Evolutionary conservation across 2,113 vertebrate species (phyloP), one percentile per base, ranked within the genome.

Genomic region (Leucopsar rothschildi): DNA sequence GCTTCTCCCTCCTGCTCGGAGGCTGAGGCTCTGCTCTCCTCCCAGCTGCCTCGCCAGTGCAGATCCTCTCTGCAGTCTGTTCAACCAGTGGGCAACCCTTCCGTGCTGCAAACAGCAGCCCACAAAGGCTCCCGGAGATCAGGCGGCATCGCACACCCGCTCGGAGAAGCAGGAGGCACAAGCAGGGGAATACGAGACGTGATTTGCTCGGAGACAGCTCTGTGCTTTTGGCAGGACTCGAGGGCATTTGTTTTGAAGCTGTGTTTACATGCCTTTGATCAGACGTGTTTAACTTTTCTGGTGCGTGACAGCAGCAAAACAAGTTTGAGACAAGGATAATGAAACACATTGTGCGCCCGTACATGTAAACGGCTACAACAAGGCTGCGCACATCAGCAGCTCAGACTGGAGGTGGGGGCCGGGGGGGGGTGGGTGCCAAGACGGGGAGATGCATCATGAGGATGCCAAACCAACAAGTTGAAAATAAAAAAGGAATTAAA

Each of bases 191-290:
- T 75, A 70, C 7, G 27, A 79, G 92, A 94, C 1, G 21, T 83
- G 82, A 66, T 81, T 96, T 87, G 47, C 79, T 95, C 15, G 0
- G 81, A 92, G 95, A 91, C 90, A 92, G 96, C 95, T 93, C 92
- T 77, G 76, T 50, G 95, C 90, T 96, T 96, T 92, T 96, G 96
- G 96, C 96, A 96, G 91, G 70, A 88, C 95, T 96, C 22, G 37
- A 82, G 88, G 95, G 96, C 95, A 95, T 96, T 97, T 96, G 97
- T 97, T 96, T 95, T 86, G 95, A 97, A 97, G 96, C 96, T 93
- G 89, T 96, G 96, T 96, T 97, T 96, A 97, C 94, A 93, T 86
- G 96, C 93, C 96, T 97, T 97, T 97, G 96, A 97, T 97, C 96
- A 97, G 96, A 95, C 85, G 72, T 96, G 96, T 96, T 96, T 96